Evolutionary conservation across 2,888 invertebrate genomes (phyloP), one percentile per base, ranked within the genome.

Genomic region (Microctonus aethiopoides): DNA sequence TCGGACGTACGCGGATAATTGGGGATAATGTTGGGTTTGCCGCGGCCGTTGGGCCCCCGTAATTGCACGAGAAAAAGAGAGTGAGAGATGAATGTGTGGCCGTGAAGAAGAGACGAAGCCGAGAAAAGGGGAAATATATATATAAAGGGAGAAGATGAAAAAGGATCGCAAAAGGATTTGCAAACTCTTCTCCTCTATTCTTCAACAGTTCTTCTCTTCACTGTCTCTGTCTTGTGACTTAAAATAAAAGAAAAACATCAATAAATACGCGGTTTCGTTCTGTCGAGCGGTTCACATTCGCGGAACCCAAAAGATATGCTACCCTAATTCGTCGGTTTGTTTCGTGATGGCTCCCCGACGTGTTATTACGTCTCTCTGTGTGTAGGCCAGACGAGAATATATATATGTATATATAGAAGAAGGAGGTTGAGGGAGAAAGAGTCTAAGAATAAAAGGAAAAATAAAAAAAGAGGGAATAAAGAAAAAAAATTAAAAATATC

Each of bases 21-120:
- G 85, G 84, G 82, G 82, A 85, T 85, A 85, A 85, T 85, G 78
- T 75, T 78, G 83, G 84, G 84, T 84, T 85, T 84, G 77, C 73
- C 74, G 74, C 63, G 73, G 74, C 74, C 76, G 74, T 72, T 72
- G 75, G 78, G 77, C 78, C 75, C 73, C 77, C 80, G 85, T 85
- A 85, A 85, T 85, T 85, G 84, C 85, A 83, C 81, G 77, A 78
- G 77, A 76, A 76, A 46, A 46, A 46, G 46, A 46, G 46, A 46
- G 46, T 46, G 46, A 46, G 77, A 77, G 78, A 76, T 76, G 79
- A 77, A 78, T 78, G 79, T 77, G 76, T 76, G 78, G 77, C 75
- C 68, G 56, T 64, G 65, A 56, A 62, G 24, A 62, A 24, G 39
- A 16, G 24, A 39, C 39, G 16, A 46, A 51, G 26, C 26, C 32